Evolutionary conservation across 2,888 invertebrate species (phyloP).

Genomic region (Suillia variegata): DNA sequence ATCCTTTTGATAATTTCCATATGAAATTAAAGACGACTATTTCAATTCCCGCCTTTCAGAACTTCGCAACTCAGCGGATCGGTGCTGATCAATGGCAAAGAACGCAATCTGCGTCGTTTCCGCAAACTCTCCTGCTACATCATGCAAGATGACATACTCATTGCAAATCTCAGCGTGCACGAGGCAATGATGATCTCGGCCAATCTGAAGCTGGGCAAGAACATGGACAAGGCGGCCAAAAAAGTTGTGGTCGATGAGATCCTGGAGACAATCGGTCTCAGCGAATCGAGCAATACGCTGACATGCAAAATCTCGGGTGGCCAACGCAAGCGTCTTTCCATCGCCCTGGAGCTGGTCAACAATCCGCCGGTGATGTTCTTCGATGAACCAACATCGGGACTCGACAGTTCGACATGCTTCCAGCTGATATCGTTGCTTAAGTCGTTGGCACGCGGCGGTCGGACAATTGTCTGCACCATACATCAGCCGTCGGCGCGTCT

Average conservation of each 20-base stretch:
- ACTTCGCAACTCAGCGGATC: constrained; percentile 84
- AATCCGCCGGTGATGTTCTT: constrained; percentile 98
- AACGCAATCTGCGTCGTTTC: constrained; percentile 83
- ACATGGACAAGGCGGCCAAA: constrained; percentile 73
- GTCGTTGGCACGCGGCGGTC: constrained; percentile 82
- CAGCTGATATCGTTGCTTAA: constrained; percentile 89
- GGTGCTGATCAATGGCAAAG: constrained; percentile 86
- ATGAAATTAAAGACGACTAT: too few relatives aligned
- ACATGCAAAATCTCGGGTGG: constrained; percentile 86
- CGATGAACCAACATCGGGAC: constrained; percentile 91
- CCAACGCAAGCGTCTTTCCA: constrained; percentile 87
- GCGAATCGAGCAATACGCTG: constrained; percentile 78
- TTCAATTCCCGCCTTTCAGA: constrained; percentile 67
- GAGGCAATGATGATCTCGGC: constrained; percentile 95
- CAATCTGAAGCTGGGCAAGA: constrained; percentile 86
- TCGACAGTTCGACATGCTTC: constrained; percentile 94
- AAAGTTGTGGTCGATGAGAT: constrained; percentile 85
- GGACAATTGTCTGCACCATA: constrained; percentile 94
- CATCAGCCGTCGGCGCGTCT: constrained; percentile 95
- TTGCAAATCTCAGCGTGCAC: constrained; percentile 86
- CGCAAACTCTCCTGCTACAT: constrained; percentile 95
- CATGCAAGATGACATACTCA: constrained; percentile 91
- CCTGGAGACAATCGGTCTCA: constrained; percentile 80
- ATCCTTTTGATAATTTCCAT: too few relatives aligned
- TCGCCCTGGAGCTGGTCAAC: constrained; percentile 90